Conservation (phyloP, 2,797 vertebrate species). For the Emydoidea blandingii region DNA sequence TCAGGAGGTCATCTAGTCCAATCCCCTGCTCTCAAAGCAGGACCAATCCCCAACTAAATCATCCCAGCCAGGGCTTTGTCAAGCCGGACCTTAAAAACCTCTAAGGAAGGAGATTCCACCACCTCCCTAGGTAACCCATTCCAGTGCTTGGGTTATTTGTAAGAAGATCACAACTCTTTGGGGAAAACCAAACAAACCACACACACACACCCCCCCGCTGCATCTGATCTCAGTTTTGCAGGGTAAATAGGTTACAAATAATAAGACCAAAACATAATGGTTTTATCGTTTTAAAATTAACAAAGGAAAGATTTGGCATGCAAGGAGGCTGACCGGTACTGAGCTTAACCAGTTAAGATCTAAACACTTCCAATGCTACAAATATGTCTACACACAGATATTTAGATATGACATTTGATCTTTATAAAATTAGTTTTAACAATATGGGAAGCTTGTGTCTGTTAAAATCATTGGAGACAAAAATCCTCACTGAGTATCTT, state of each 20-base stretch:
- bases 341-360: not conserved
- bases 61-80: too few species aligned
- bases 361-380: not conserved
- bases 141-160: too few species aligned
- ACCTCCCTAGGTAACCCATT: too few species aligned
- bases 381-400: not conserved
- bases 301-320: not conserved
- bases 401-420: not conserved
- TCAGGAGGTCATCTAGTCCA: too few species aligned
- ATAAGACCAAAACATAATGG: not conserved
- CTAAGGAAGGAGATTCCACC: too few species aligned
- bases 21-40: too few species aligned
- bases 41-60: too few species aligned
- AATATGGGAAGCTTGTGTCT: not conserved
- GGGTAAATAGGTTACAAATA: not conserved
- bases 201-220: too few species aligned
- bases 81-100: too few species aligned
- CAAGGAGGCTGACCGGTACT: not conserved
- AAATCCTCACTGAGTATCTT: not conserved
- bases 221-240: not conserved
- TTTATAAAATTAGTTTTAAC: not conserved
- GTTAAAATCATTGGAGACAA: too few species aligned
- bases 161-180: not conserved
- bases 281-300: not conserved
- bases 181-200: not conserved